Conservation (phyloP, 1,140 invertebrate species). For the Acyrthosiphon pisum region DNA sequence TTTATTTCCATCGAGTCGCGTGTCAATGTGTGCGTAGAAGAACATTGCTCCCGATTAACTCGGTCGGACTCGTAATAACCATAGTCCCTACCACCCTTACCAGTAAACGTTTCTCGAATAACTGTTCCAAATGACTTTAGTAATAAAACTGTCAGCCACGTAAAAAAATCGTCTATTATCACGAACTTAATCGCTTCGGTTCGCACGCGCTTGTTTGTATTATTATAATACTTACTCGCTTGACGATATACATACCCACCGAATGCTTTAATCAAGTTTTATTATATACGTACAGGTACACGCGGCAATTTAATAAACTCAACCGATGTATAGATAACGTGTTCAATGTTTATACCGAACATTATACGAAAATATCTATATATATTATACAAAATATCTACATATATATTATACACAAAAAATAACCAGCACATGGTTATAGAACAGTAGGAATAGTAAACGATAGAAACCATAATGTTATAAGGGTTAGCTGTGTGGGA, state of each 20-base stretch:
- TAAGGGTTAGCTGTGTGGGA: no score
- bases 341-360: neutral
- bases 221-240: neutral
- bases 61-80: neutral
- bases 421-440: neutral
- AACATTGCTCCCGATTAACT: neutral
- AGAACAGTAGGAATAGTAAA: neutral
- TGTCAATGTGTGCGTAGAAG: neutral
- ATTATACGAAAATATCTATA: neutral
- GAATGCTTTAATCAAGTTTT: neutral
- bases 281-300: neutral
- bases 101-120: neutral
- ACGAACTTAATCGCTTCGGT: slow-evolving; percentile 20
- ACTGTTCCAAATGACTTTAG: slow-evolving; percentile 23
- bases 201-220: neutral
- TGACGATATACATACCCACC: neutral
- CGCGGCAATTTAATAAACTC: neutral
- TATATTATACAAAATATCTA: no score
- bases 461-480: no score
- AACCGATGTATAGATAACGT: neutral
- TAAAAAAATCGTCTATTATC: slow-evolving; percentile 18
- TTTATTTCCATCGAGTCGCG: neutral
- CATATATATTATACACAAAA: neutral
- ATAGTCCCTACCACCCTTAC: neutral
- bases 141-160: neutral